Percentiles rank a stretch among this genome's conserved stretches.
Conservation (phyloP, 2,797 vertebrate species). For the Lithobates sylvaticus region DNA sequence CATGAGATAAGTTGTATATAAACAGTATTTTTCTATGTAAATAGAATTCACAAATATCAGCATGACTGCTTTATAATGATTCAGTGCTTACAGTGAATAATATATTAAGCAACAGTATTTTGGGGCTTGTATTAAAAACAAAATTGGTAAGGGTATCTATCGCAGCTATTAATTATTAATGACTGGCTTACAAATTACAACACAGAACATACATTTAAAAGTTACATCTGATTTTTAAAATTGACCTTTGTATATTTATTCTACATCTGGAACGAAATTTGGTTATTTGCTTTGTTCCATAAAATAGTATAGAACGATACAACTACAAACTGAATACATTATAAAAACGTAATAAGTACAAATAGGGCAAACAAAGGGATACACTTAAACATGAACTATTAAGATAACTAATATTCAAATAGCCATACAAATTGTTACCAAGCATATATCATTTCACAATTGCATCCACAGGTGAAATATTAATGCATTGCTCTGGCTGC, state of each 20-base stretch:
- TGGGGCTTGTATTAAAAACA: neutral
- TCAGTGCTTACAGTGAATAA: neutral
- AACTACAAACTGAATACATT: neutral
- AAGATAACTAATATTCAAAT: no score
- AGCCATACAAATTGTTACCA: no score
- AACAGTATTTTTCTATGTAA: constrained; percentile 47
- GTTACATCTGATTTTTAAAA: neutral
- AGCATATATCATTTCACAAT: no score
- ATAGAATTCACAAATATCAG: constrained; percentile 32
- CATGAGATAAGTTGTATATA: constrained; percentile 37
- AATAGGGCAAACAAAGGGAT: no score
- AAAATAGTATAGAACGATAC: neutral
- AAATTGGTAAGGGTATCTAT: neutral
- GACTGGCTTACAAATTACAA: neutral
- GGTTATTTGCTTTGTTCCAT: neutral
- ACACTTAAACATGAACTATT: no score
- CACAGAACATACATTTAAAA: neutral
- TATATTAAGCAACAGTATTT: neutral
- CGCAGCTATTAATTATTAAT: neutral
- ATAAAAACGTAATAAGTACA: neutral
- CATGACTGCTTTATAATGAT: neutral
- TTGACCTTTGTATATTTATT: neutral
- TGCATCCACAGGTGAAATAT: no score
- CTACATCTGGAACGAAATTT: neutral
- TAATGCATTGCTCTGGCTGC: no score